Evolutionary conservation across 2,113 vertebrate genomes (phyloP), one percentile per base, ranked within the genome.

Genomic region (Cebidichthys violaceus): DNA sequence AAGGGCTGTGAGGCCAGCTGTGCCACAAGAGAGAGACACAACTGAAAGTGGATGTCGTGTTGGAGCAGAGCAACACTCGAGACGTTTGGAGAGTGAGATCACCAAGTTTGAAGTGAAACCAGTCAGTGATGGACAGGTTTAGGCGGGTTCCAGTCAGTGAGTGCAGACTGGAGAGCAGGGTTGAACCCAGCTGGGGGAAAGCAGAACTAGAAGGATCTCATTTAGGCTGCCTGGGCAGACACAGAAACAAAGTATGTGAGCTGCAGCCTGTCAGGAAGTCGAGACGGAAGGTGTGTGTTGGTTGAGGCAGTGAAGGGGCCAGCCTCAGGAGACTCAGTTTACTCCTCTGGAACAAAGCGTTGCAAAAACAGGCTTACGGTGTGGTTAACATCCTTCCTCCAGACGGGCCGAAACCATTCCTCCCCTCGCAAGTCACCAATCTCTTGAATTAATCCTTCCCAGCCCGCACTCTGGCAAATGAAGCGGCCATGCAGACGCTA

Each of bases 341-440:
- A 86, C 88, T 82, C 80, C 80, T 86, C 84, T 86, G 82, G 87
- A 93, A 82, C 81, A 39, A 77, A 88, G 75, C 84, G 85, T 83
- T 86, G 87, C 82, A 94, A 91, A 92, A 85, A 89, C 90, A 88
- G 83, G 24, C 87, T 79, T 70, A 75, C 90, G 86, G 90, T 88
- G 86, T 83, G 86, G 88, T 89, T 89, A 91, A 67, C 86, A 86
- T 91, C 79, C 82, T 71, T 87, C 89, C 79, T 78, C 67, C 54
- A 70, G 79, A 61, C 75, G 14, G 67, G 47, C 77, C 8, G 5
- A 1, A 45, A 50, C 69, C 76, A 29, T 64, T 75, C 73, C 80
- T 85, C 77, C 70, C 24, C 45, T 84, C 14, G 64, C 79, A 86
- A 85, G 86, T 87, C 84, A 86, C 78, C 83, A 70, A 86, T 90